Evolutionary conservation across 2,888 invertebrate genomes (phyloP).

Genomic region (Cheilosia vernalis): DNA sequence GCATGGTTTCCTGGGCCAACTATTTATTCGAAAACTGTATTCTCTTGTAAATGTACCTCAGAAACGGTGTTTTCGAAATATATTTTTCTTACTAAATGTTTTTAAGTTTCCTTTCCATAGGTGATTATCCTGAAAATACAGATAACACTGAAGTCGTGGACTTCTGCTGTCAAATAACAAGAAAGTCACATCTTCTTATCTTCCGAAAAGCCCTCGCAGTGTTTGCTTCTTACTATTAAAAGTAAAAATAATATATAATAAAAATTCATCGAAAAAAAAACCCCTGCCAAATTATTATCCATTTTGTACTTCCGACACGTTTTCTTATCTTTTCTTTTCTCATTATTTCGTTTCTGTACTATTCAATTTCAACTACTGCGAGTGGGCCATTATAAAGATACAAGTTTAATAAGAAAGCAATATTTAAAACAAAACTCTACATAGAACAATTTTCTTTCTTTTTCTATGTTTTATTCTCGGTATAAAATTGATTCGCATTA

Average conservation of each 20-base stretch:
- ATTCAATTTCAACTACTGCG: conserved; percentile 51
- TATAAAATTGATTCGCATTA: conserved; percentile 56
- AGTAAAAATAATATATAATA: background rate
- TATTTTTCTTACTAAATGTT: too few species aligned
- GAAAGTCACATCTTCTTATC: too few species aligned
- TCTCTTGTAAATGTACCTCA: too few species aligned
- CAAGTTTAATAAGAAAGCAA: conserved; percentile 19
- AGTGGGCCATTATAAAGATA: conserved; percentile 64
- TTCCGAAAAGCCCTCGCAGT: conserved; percentile 44
- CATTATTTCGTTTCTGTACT: background rate
- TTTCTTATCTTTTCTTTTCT: conserved; percentile 18
- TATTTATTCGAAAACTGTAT: too few species aligned
- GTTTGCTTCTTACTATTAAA: conserved; percentile 26
- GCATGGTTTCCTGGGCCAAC: too few species aligned
- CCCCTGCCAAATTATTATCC: conserved; percentile 63
- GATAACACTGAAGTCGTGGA: too few species aligned
- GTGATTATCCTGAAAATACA: too few species aligned
- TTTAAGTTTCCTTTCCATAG: too few species aligned
- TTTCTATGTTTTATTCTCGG: conserved; percentile 72
- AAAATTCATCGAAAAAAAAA: background rate
- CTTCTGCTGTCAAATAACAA: too few species aligned
- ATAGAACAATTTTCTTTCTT: conserved; percentile 60
- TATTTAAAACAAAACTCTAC: conserved; percentile 42
- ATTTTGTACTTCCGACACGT: conserved; percentile 11
- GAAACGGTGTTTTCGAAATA: too few species aligned